phyloP scores from a whole-genome alignment of 2,113 vertebrate genomes.

The Scortum barcoo region DNA sequence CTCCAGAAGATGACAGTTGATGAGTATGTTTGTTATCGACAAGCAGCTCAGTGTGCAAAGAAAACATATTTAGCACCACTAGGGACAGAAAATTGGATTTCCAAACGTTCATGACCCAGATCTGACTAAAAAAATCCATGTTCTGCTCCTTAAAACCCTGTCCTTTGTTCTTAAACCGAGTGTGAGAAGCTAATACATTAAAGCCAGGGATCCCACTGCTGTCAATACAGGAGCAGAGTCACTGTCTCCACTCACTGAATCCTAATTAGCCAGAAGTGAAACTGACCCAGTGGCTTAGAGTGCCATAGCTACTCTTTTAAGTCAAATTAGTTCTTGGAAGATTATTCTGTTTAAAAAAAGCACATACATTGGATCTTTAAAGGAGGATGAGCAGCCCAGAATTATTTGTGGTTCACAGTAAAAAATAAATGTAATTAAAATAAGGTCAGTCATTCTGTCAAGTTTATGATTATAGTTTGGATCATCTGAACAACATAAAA shows the following conservation, averaged over 20 bases:
- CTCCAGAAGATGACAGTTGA: not conserved
- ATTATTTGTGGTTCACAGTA: not conserved
- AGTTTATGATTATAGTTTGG: not conserved
- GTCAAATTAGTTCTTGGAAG: not conserved
- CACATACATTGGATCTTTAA: not conserved
- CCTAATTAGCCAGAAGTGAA: slow-evolving; percentile 44
- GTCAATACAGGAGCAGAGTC: slow-evolving; percentile 38
- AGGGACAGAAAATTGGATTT: slow-evolving; percentile 40
- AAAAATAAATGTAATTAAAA: not conserved
- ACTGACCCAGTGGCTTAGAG: slow-evolving; percentile 23
- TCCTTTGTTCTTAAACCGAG: slow-evolving; percentile 22
- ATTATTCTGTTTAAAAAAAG: not conserved
- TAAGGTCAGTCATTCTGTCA: not conserved
- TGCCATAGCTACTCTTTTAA: slow-evolving; percentile 1
- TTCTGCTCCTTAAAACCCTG: slow-evolving; percentile 37
- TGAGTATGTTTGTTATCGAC: slow-evolving; percentile 5
- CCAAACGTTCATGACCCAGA: slow-evolving; percentile 1
- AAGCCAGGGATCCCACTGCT: slow-evolving; percentile 32
- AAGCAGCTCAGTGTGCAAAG: slow-evolving; percentile 51
- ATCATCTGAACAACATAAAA: not conserved
- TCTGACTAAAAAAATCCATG: slow-evolving; percentile 37
- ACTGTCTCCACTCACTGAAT: slow-evolving; percentile 4
- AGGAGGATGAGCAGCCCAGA: not conserved
- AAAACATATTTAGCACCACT: slow-evolving; percentile 15
- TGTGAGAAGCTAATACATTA: slow-evolving; percentile 27